A percentile compares a stretch with the other conserved stretches of the same genome.
Conservation (phyloP, 2,888 invertebrate species). For the Heliconius erato region DNA sequence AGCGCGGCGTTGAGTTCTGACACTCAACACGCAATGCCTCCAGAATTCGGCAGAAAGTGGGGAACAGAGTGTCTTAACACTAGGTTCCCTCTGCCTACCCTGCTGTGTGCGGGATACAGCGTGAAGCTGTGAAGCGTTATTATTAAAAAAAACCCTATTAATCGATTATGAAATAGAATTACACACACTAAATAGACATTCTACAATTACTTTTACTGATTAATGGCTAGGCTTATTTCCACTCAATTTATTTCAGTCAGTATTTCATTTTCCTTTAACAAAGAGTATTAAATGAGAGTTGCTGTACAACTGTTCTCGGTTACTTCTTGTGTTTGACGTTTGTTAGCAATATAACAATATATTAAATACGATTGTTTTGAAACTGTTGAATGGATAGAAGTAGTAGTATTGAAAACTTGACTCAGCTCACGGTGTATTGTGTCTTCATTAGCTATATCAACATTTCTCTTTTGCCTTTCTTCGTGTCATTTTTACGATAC, state of each 20-base stretch:
- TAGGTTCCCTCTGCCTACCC: too few species aligned
- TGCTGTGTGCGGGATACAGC: too few species aligned
- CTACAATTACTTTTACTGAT: conserved; percentile 11
- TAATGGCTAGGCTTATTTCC: conserved; percentile 14
- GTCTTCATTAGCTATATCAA: neutral
- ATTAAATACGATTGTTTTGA: conserved; percentile 8
- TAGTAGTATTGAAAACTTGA: neutral
- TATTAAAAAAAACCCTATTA: neutral
- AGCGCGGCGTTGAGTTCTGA: too few species aligned
- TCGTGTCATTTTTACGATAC: too few species aligned
- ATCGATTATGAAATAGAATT: neutral
- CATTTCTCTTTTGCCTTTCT: too few species aligned
- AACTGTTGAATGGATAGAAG: neutral
- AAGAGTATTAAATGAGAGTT: conserved; percentile 6
- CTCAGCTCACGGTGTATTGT: neutral
- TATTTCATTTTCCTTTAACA: conserved; percentile 18
- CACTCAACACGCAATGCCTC: too few species aligned
- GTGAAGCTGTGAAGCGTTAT: too few species aligned
- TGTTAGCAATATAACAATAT: neutral
- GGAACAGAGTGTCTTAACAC: too few species aligned
- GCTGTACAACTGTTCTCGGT: conserved; percentile 2
- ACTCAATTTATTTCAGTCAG: conserved; percentile 3
- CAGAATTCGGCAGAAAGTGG: too few species aligned
- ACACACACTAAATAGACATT: neutral
- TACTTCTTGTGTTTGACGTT: conserved; percentile 21